Percentiles rank a stretch among this genome's conserved stretches.
Evolutionary conservation across 2,113 vertebrate species (phyloP).

Genomic region (Dipodomys stephensi): DNA sequence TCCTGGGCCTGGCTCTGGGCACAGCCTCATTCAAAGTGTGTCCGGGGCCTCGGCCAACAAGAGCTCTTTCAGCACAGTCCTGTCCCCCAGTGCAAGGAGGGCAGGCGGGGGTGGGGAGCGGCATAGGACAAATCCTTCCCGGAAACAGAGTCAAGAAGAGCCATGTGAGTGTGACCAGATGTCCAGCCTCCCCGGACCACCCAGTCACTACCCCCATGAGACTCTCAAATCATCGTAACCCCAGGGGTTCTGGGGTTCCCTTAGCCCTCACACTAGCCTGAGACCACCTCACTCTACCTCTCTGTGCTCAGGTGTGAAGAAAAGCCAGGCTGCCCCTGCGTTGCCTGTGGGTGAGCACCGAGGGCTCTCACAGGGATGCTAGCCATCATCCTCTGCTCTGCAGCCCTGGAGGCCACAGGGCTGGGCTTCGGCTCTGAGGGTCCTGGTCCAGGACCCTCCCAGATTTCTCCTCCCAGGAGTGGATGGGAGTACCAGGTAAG

Average conservation of each 20-base stretch:
- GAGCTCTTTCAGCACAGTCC: not conserved
- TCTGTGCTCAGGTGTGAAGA: not conserved
- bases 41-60: conserved; percentile 23
- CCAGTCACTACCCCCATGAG: too few species aligned
- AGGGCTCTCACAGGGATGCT: not conserved
- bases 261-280: not conserved
- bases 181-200: accelerated
- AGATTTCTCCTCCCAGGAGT: not conserved
- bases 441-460: not conserved
- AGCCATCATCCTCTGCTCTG: not conserved
- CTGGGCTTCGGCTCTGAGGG: not conserved
- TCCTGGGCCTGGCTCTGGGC: not conserved
- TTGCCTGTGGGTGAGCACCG: not conserved
- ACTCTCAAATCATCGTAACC: not conserved
- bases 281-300: not conserved
- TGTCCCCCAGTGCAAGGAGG: not conserved
- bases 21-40: conserved; percentile 9
- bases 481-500: not conserved
- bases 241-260: not conserved
- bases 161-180: not conserved
- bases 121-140: not conserved
- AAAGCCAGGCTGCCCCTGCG: too few species aligned
- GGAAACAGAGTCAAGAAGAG: not conserved
- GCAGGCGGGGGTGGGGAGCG: not conserved
- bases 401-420: not conserved